Base-by-base conservation (phyloP, 2,113 vertebrate species). In the Spilogale gracilis region DNA sequence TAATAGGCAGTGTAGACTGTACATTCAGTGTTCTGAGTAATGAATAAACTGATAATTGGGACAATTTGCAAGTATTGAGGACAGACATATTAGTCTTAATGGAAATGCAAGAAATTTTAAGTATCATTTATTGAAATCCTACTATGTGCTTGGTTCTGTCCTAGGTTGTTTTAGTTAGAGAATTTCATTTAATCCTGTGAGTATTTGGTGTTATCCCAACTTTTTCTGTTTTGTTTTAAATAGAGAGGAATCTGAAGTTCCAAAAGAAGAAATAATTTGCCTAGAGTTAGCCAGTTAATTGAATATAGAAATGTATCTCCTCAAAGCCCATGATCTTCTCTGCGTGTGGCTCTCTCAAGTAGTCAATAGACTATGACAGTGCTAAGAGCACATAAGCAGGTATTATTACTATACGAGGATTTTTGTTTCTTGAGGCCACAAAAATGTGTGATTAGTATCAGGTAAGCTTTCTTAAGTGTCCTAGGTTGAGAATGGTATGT, bases 151-250 rank as follows among this genome's bases (percentile, higher is more conserved):
- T 48, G 18, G 23, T 67, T 76, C 58, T 86, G 7, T 74, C 16
- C 56, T 94, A 69, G 17, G 13, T 32, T 73, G 0, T 95, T 86
- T 93, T 92, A 81, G 50, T 82, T 89, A 9, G 5, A 50, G 50
- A 88, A 81, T 96, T 21, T 93, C 18, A 63, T 84, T 95, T 87
- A 80, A 78, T 60, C 30, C 27, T 58, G 11, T 94, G 32, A 91
- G 18, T 95, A 61, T 73, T 84, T 92, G 21, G 6, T 92, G 4
- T 91, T 95, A 74, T 65, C 45, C 5, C 4, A n/a, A 27, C 69
- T 96, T 96, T 96, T 94, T 89, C 13, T 92, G 12, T 93, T 96
- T 93, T 96, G 32, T 86, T 97, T 95, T 86, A 95, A 93, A 86
- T 65, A 76, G 78, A 79, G 32, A 74, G 67, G 56, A 94, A 84